Evolutionary conservation across 2,888 invertebrate genomes (phyloP), one percentile per base, ranked within the genome.

Genomic region (Lobophora halterata): DNA sequence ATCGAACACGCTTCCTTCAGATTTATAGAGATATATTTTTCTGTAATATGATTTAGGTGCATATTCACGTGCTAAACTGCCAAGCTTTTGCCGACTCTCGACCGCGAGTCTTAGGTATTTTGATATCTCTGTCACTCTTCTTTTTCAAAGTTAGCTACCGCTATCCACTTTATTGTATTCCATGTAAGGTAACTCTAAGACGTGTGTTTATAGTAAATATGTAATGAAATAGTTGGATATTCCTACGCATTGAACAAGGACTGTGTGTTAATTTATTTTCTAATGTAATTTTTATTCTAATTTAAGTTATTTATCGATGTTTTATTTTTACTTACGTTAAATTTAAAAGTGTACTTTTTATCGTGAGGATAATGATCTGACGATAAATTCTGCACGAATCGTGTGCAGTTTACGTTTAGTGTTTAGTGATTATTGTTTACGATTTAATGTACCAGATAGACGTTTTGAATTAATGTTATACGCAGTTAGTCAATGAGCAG

Each of bases 211-310:
- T 71, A 62, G 70, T 75, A 67, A 71, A 69, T 43, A 33, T 67
- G 67, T 74, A 73, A 72, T 71, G 55, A 69, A 76, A 76, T 79
- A 76, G 71, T 71, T 68, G 64, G 67, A 68, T 80, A 79, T 78
- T 72, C 72, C 67, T 73, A 68, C 66, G 73, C 79, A 78, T 81
- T 79, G 81, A 80, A 85, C 79, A 71, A 82, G 78, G 80, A 85
- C 79, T 83, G 71, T 76, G 73, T 77, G 81, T 82, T 86, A 79
- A 85, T 83, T 86, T 85, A 86, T 86, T 86, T 72, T 75, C 67
- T 77, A 71, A n/a, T 72, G 61, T 61, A 50, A 62, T 73, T 5
- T 69, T 71, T 63, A 67, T 65, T 68, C 63, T 68, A 69, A 69
- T 75, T 67, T 86, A 83, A 85, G 79, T 85, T 83, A 85, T 85